Conservation (phyloP, 2,888 invertebrate genomes). For the Abscondita cerata region DNA sequence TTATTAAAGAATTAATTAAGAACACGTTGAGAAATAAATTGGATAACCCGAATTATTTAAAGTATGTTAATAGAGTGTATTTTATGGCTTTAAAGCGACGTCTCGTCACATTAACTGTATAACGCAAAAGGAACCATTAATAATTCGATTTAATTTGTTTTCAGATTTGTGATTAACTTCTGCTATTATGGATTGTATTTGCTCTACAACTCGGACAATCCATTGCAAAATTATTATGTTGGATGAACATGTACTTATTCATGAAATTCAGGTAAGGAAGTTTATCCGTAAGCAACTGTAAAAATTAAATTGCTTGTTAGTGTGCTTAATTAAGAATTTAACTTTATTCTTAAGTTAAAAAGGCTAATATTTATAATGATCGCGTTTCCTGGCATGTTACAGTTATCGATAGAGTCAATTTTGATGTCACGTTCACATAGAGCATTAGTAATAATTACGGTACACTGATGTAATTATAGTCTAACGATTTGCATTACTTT, state of each 20-base stretch:
- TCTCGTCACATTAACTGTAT: neutral
- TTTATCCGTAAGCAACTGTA: conserved; percentile 8
- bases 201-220: conserved; percentile 53
- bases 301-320: conserved; percentile 2
- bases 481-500: neutral
- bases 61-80: no score
- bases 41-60: no score
- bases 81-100: no score
- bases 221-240: conserved; percentile 84
- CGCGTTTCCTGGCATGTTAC: conserved; percentile 2
- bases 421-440: neutral
- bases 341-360: neutral
- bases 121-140: neutral
- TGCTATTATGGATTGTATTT: conserved; percentile 56
- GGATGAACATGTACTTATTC: conserved; percentile 88
- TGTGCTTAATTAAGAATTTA: conserved; percentile 9
- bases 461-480: no score
- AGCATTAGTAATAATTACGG: no score
- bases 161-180: conserved; percentile 9
- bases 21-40: no score
- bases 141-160: conserved; percentile 12
- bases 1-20: no score
- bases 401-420: neutral
- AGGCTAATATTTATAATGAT: neutral
- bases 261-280: conserved; percentile 82